Base-by-base conservation (phyloP, 64 coral and sea anemone species). In the Stichodactyla helianthus region DNA sequence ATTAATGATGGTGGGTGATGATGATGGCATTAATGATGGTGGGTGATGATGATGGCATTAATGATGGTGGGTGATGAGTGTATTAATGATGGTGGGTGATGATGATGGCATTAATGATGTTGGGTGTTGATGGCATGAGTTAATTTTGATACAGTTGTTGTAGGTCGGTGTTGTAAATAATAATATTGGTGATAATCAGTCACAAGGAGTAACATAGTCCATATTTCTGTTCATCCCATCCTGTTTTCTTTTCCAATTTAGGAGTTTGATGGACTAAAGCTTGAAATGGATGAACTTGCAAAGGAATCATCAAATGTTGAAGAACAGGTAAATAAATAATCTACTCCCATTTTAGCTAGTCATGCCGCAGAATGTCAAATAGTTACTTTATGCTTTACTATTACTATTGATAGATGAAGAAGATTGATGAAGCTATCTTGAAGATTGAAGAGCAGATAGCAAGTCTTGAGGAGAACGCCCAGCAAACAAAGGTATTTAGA, bases 211-310 rank as follows among this genome's bases (percentile, higher is more conserved):
- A 44, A 44, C 35, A 3, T 44, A 44, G 35, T 44, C 35, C 55
- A 51, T 52, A 16, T 13, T 22, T 20, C 52, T 16, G 1, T 20
- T 51, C 1, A 5, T 44, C 2, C 10, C 16, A 0, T 62, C 55
- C 55, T 79, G 1, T 77, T 22, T 14, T 80, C 20, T 68, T 2
- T 51, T 23, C 7, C 17, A 17, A 17, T 89, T 17, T n/a, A 98
- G 95, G 93, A 98, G 84, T 92, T 98, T 18, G 95, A 98, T 63
- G 89, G 86, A 53, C 59, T 94, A 83, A 94, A 92, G 59, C 91
- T 98, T 7, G 92, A 94, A 89, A 98, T 98, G 63, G 92, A 98
- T 63, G 95, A 98, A 63, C 60, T 98, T 5, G 92, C 18, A 15
- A 78, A 79, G 12, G 95, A 98, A 88, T 59, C 86, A 0, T 31